Evolutionary conservation across 1,140 invertebrate species (phyloP).

Genomic region (Polyergus mexicanus): DNA sequence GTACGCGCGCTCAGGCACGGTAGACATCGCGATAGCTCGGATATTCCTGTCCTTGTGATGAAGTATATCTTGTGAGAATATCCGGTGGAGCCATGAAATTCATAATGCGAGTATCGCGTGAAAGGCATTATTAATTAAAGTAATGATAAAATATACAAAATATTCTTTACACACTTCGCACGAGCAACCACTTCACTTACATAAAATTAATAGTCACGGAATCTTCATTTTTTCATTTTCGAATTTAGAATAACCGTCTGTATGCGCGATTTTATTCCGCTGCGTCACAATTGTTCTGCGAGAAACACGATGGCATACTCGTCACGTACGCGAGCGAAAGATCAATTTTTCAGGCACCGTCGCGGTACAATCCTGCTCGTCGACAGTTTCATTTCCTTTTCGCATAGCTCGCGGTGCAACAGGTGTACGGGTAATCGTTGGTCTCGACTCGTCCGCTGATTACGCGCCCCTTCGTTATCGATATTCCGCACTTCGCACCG

Average conservation of each 20-base stretch:
- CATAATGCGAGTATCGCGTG: conserved; percentile 2
- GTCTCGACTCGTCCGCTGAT: conserved; percentile 56
- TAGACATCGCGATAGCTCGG: conserved; percentile 15
- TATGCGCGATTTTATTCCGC: neutral
- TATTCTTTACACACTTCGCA: neutral
- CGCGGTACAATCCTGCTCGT: conserved; percentile 59
- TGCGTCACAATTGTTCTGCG: conserved; percentile 2
- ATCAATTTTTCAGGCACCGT: conserved; percentile 62
- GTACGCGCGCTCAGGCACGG: conserved; percentile 21
- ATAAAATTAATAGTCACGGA: neutral
- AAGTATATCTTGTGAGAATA: conserved; percentile 44
- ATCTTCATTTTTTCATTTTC: conserved; percentile 15
- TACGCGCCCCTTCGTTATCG: conserved; percentile 64
- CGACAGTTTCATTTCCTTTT: conserved; percentile 69
- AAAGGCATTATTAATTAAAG: conserved; percentile 16
- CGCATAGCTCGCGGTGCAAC: conserved; percentile 68
- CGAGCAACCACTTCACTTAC: neutral
- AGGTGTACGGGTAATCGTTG: conserved; percentile 67
- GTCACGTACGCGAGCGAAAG: conserved; percentile 60
- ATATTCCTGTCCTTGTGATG: neutral
- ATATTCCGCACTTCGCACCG: conserved; percentile 36
- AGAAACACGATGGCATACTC: conserved; percentile 16
- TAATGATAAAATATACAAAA: conserved; percentile 27
- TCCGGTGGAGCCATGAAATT: neutral
- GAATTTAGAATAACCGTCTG: neutral